Percentiles rank a stretch among this genome's conserved stretches.
phyloP scores from a whole-genome alignment of 2,888 invertebrate genomes.

The Pyrgus malvae region DNA sequence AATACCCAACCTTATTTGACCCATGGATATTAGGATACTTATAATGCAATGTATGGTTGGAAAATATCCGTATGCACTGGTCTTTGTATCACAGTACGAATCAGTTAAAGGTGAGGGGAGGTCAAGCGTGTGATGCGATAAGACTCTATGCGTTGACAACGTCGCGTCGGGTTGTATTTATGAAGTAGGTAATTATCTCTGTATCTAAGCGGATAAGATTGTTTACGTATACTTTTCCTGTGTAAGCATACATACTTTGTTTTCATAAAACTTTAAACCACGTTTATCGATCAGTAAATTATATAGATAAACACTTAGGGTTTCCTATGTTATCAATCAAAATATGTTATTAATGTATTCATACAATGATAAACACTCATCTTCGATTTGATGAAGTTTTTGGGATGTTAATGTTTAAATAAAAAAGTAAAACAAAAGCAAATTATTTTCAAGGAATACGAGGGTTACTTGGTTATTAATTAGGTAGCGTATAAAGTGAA shows the following conservation, averaged over 20 bases:
- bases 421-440: neutral
- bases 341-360: too few species aligned
- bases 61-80: constrained; percentile 45
- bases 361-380: too few species aligned
- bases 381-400: too few species aligned
- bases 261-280: neutral
- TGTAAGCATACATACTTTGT: neutral
- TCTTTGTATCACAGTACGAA: constrained; percentile 56
- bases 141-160: constrained; percentile 56
- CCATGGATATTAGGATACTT: constrained; percentile 19
- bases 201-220: constrained; percentile 47
- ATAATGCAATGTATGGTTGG: constrained; percentile 10
- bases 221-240: constrained; percentile 7
- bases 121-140: constrained; percentile 56
- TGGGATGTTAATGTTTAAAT: too few species aligned
- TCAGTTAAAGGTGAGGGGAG: constrained; percentile 64
- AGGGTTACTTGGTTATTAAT: constrained; percentile 42
- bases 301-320: too few species aligned
- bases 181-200: constrained; percentile 47
- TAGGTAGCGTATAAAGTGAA: constrained; percentile 56
- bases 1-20: constrained; percentile 42
- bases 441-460: neutral
- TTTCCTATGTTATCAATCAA: too few species aligned
- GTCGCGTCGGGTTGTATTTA: constrained; percentile 49
- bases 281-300: neutral